phyloP scores from a whole-genome alignment of 2,888 invertebrate genomes.

The Amblyteles armatorius region DNA sequence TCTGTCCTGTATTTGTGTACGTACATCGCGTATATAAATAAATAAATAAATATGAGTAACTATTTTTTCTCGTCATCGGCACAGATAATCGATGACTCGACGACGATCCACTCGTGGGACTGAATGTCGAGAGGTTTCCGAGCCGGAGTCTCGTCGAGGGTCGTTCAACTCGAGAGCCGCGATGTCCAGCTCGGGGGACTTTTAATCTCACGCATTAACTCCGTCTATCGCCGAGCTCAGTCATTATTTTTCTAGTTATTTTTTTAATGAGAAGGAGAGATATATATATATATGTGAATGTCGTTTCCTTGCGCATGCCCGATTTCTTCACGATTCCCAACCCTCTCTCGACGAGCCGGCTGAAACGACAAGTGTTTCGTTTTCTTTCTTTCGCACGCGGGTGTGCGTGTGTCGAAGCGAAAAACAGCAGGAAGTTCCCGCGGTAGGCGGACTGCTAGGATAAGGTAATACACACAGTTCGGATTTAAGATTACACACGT shows the following conservation, averaged over 20 bases:
- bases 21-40: neutral
- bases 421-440: constrained; percentile 35
- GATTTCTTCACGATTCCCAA: constrained; percentile 25
- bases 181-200: constrained; percentile 37
- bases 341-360: neutral
- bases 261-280: constrained; percentile 21
- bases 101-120: constrained; percentile 36
- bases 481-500: constrained; percentile 1
- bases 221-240: constrained; percentile 17
- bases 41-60: neutral
- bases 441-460: constrained; percentile 5
- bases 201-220: constrained; percentile 55
- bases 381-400: constrained; percentile 7
- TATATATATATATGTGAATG: neutral
- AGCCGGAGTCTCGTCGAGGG: constrained; percentile 58
- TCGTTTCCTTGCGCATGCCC: neutral
- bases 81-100: constrained; percentile 64
- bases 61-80: constrained; percentile 42
- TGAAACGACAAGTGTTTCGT: constrained; percentile 1
- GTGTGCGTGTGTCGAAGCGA: neutral
- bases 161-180: constrained; percentile 59
- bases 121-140: constrained; percentile 56
- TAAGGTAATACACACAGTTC: constrained; percentile 1
- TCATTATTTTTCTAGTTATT: constrained; percentile 53
- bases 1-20: neutral